Base-by-base conservation (phyloP, 2,888 invertebrate genomes). In the Watsonalla binaria region DNA sequence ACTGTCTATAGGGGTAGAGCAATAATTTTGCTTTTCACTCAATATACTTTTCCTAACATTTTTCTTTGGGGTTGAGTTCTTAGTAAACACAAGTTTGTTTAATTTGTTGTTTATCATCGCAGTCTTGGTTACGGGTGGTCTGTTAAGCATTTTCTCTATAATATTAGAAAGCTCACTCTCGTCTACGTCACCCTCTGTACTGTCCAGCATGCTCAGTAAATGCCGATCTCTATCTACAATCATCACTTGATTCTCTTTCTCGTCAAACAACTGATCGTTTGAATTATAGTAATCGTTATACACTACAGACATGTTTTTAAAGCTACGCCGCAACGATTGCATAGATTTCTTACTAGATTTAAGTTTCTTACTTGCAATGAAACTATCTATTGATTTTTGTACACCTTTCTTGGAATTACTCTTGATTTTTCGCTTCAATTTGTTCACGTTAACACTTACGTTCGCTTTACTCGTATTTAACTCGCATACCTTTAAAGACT, bases 381-480 rank as follows among this genome's bases (percentile, higher is more conserved):
- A 90, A 66, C 84, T 88, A 39, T 86, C 84, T 8, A 90, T 78
- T 0, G 86, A 86, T 66, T 82, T 86, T 60, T 88, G 88, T 8
- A 65, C 65, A 62, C 77, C 81, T 52, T 65, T 77, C 47, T 76
- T 80, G 8, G 66, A 58, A 52, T 65, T 72, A 39, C 57, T 72
- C 61, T 80, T 88, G 6, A 83, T 65, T 74, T 89, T 89, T 60
- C 90, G 76, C 66, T 90, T 90, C 33, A 90, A 64, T 63, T 76
- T 87, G 57, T 82, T 87, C 1, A 90, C 75, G 49, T 73, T 77
- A 2, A 90, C 79, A 59, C 87, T 87, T 0, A 88, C 77, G 62
- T 86, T 84, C 9, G 68, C 60, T 60, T 78, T 82, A 54, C 82
- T 87, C 2, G 71, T 59, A 58, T 84, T 80, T 1, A 62, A 51